Evolutionary conservation across 2,797 vertebrate species (phyloP).

Genomic region (Gallirallus australis): DNA sequence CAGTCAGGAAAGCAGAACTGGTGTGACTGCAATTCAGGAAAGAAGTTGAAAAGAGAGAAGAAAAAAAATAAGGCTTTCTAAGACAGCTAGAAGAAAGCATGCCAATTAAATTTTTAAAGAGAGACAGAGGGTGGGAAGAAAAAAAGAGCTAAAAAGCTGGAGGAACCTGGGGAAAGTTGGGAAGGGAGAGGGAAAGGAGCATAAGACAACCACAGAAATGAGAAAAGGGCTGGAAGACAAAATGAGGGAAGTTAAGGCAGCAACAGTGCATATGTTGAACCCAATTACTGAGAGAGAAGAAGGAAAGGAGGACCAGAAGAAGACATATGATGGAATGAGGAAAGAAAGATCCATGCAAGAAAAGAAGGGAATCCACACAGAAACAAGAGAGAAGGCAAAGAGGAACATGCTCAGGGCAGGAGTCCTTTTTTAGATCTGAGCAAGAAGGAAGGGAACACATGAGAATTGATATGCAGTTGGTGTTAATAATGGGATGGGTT

Average conservation of each 20-base stretch:
- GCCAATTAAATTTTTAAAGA: constrained; percentile 70
- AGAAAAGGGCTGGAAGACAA: background rate
- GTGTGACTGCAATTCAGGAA: constrained; percentile 70
- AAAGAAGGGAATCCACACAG: background rate
- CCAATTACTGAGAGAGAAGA: background rate
- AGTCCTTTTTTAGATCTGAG: background rate
- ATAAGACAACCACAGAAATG: constrained; percentile 16
- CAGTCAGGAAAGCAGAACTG: constrained; percentile 73
- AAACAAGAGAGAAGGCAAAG: background rate
- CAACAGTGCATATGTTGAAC: background rate
- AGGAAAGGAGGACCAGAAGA: background rate
- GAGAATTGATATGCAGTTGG: background rate
- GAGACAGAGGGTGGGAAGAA: constrained; percentile 31
- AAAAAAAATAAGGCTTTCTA: constrained; percentile 64
- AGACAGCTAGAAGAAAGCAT: constrained; percentile 69
- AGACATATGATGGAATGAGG: background rate
- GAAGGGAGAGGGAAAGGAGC: background rate
- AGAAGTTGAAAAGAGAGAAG: constrained; percentile 71
- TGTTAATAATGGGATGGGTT: background rate
- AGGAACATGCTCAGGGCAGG: background rate
- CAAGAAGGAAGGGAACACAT: background rate
- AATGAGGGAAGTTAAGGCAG: background rate
- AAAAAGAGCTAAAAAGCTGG: constrained; percentile 43
- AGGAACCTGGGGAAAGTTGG: constrained; percentile 33
- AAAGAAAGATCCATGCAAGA: background rate